Evolutionary conservation across 2,888 invertebrate genomes (phyloP), one percentile per base, ranked within the genome.

Genomic region (Lasioglossum zephyrum): DNA sequence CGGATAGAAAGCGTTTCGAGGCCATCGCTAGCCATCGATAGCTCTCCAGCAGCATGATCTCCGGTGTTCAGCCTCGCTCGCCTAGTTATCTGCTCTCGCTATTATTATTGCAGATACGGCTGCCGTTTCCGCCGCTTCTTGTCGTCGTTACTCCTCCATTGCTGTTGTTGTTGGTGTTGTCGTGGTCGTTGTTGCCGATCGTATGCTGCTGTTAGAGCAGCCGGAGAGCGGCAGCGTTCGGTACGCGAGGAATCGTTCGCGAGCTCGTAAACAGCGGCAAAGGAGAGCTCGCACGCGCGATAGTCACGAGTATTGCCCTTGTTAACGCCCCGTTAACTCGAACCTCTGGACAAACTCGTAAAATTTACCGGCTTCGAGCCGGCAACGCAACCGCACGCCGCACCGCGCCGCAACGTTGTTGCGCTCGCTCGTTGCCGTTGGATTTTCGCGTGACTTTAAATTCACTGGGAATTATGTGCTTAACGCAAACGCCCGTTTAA

Each of bases 261-360:
- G 87, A 88, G 90, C 89, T 91, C 91, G 90, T 92, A 92, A 92
- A 92, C 78, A 87, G 85, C 87, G 84, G 83, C 89, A 83, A 85
- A 87, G 81, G 85, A 90, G 88, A 84, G 81, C 88, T 87, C 90
- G 87, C 88, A 85, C 87, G 86, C 89, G 85, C 90, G 91, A 91
- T 88, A 89, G 90, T 88, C 86, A 86, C 88, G 88, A 87, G 87
- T 90, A 91, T 91, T 87, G 88, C 87, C 87, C 91, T 91, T 91
- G 91, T 91, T 91, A 90, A 91, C 90, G 91, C 91, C 86, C 88
- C 86, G 88, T 90, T 90, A 90, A 90, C 91, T 91, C 89, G 89
- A 89, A 87, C 88, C 90, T 91, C 87, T 87, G 87, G 90, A 90
- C 89, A 89, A 91, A 90, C 90, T 90, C 90, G 91, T 90, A 91